Base-by-base conservation (phyloP, 1,140 invertebrate species). In the Magallana angulata region DNA sequence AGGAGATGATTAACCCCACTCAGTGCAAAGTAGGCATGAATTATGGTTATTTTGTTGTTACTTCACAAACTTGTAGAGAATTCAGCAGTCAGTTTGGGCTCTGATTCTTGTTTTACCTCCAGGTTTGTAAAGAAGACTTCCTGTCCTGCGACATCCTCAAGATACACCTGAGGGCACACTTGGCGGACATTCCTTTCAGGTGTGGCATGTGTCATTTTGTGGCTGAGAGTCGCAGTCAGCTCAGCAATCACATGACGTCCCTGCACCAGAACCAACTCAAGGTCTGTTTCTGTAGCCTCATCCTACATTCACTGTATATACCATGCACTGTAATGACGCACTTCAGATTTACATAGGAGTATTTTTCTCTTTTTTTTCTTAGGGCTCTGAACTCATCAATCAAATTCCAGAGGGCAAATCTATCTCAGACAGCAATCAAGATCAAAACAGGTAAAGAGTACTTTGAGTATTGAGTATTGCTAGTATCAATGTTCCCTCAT, bases 191-290 rank as follows among this genome's bases (percentile, higher is more conserved):
- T 8, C 90, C 91, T 12, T 91, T 90, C 71, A 90, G 89, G 11
- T 94, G 94, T 91, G 90, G 87, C 16, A 80, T 93, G 18, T 94
- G 94, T 90, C 92, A 93, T 84, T 94, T 92, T 87, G 86, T 91
- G 8, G 85, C 92, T 1, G 91, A 93, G n/a, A 90, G 87, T 60
- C 87, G 89, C 11, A 90, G 91, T 48, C 89, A 93, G 24, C 86
- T 94, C 48, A 83, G 90, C 57, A 84, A 87, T 24, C 93, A 94
- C 86, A 92, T 93, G 87, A 87, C 89, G 12, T 64, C 88, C 18
- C 89, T 90, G 58, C 93, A 93, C 85, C 85, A 91, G 76, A 85
- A 88, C 18, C 90, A 91, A 14, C 85, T 94, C 1, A 93, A 92
- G 91, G 93, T 94, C 36, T 48, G 36, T 48, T 48, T 48, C 36